A percentile compares a stretch with the other conserved stretches of the same genome.
phyloP scores from a whole-genome alignment of 2,888 invertebrate genomes.

The Amblyteles armatorius region DNA sequence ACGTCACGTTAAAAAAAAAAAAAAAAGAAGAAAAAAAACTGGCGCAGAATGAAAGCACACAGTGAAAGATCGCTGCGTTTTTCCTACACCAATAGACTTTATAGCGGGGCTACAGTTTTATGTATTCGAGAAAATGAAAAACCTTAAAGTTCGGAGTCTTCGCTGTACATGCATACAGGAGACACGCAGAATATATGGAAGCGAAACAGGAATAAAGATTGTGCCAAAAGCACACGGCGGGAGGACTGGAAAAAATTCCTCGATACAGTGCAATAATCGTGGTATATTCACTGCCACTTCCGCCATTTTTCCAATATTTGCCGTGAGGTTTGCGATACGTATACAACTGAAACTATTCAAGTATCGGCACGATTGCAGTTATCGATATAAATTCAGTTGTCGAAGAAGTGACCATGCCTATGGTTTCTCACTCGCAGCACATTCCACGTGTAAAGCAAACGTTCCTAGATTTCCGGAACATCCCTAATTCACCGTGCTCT shows the following conservation, averaged over 20 bases:
- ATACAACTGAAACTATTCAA: no score
- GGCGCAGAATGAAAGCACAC: slow-evolving; percentile 2
- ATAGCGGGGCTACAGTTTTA: background rate
- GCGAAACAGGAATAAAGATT: slow-evolving; percentile 25
- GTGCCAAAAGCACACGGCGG: slow-evolving; percentile 34
- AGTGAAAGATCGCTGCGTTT: slow-evolving; percentile 20
- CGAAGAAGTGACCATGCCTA: no score
- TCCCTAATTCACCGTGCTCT: no score
- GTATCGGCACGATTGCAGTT: no score
- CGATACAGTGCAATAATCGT: background rate
- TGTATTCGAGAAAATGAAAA: slow-evolving; percentile 30
- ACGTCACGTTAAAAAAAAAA: slow-evolving; percentile 22
- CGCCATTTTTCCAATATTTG: background rate
- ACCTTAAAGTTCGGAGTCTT: slow-evolving; percentile 18
- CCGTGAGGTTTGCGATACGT: background rate
- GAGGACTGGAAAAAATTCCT: background rate
- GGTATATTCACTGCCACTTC: background rate
- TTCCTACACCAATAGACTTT: background rate
- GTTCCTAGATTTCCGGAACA: no score
- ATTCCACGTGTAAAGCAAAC: no score
- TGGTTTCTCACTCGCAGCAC: no score
- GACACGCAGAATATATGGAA: slow-evolving; percentile 11
- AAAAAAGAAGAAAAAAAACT: slow-evolving; percentile 22
- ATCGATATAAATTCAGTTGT: no score
- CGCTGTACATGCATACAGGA: background rate